These are phyloP conservation scores for Gorsachius magnificus DNA, from an alignment of 2,797 vertebrate species.

Conservation along the genomic window DNA sequence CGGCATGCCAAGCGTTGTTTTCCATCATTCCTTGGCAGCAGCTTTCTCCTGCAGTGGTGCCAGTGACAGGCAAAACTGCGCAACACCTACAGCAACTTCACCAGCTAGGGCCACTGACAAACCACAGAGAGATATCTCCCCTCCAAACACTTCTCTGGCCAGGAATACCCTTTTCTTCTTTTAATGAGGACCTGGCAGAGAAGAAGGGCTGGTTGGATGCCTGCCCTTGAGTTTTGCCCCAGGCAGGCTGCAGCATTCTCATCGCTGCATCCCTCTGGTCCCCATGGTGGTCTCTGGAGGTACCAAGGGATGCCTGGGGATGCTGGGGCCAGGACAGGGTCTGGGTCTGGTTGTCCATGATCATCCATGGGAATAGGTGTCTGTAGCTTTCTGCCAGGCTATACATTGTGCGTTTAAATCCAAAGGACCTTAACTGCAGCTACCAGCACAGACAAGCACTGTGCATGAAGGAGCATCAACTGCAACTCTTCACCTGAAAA, in stretches of 20 bases:
- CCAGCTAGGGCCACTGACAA: not conserved
- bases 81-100: not conserved
- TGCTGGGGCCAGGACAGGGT: not conserved
- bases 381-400: not conserved
- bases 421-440: not conserved
- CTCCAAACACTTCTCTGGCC: not conserved
- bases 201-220: not conserved
- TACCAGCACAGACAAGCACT: not conserved
- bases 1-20: rapidly evolving
- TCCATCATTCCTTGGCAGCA: not conserved
- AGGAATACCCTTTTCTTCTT: not conserved
- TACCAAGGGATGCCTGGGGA: not conserved
- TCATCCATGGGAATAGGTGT: not conserved
- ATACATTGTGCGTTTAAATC: rapidly evolving
- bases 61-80: not conserved
- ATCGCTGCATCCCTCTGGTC: not conserved
- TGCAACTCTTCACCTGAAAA: not conserved
- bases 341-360: not conserved
- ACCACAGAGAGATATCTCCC: not conserved
- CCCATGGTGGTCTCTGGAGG: rapidly evolving
- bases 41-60: not conserved
- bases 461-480: not conserved
- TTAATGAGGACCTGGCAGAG: not conserved
- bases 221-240: not conserved
- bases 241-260: not conserved